phyloP scores from a whole-genome alignment of 1,140 invertebrate species.

The Belonocnema kinseyi region DNA sequence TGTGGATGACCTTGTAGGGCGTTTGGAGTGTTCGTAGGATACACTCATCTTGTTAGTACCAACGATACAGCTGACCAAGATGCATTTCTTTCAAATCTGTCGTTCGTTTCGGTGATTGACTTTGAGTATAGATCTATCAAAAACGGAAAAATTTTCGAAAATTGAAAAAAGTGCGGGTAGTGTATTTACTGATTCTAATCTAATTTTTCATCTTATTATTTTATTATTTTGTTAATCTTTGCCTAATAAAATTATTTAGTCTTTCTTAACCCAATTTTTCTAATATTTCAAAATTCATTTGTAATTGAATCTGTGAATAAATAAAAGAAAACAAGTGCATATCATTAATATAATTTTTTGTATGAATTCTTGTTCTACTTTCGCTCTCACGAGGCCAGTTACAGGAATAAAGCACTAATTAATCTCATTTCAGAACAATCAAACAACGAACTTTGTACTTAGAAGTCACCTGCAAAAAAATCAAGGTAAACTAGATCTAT shows the following conservation, averaged over 20 bases:
- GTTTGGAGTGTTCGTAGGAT: constrained; percentile 53
- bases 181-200: not conserved
- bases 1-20: constrained; percentile 64
- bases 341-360: constrained; percentile 9
- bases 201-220: no score
- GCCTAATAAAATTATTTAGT: no score
- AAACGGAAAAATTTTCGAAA: not conserved
- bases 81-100: constrained; percentile 55
- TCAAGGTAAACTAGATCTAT: constrained; percentile 3
- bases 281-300: not conserved
- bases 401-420: constrained; percentile 10
- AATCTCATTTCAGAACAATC: constrained; percentile 14
- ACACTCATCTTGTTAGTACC: constrained; percentile 68
- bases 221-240: no score
- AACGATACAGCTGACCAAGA: constrained; percentile 58
- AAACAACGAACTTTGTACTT: constrained; percentile 2
- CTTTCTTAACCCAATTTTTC: not conserved
- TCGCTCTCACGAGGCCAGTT: not conserved
- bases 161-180: not conserved
- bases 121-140: not conserved
- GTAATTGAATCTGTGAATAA: not conserved
- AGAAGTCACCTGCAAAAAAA: constrained; percentile 9
- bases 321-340: constrained; percentile 3
- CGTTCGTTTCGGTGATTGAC: not conserved
- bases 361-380: not conserved